These are phyloP conservation scores for Zootoca vivipara DNA, from an alignment of 2,113 vertebrate genomes.

Conservation along the genomic window DNA sequence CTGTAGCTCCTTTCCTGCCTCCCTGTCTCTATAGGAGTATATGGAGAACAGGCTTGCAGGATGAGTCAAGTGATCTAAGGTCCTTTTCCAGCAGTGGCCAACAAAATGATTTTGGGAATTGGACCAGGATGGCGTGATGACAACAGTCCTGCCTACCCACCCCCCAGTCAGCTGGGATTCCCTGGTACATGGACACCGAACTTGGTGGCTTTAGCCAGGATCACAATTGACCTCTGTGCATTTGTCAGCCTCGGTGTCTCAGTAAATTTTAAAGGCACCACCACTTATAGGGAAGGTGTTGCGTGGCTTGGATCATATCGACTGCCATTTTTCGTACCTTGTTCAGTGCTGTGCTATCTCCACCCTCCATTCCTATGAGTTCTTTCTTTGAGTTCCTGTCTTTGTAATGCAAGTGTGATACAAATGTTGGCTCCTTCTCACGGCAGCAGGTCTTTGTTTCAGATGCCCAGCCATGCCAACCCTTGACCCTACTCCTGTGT, in stretches of 20 bases:
- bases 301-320: too few species aligned
- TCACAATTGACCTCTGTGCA: neutral
- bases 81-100: too few species aligned
- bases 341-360: neutral
- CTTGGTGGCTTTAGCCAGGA: neutral
- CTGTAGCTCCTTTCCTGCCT: neutral
- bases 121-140: neutral
- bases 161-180: neutral
- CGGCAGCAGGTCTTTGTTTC: too few species aligned
- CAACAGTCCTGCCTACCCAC: neutral
- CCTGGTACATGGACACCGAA: neutral
- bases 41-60: too few species aligned
- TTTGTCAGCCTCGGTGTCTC: neutral
- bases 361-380: neutral
- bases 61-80: too few species aligned
- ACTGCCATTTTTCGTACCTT: neutral
- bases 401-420: neutral
- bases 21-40: neutral
- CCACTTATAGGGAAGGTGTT: too few species aligned
- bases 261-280: neutral
- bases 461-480: too few species aligned
- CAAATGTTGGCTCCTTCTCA: too few species aligned
- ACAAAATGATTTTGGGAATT: neutral
- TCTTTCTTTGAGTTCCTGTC: neutral
- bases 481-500: too few species aligned